phyloP scores from a whole-genome alignment of 2,113 vertebrate genomes.

The Thryonomys swinderianus region DNA sequence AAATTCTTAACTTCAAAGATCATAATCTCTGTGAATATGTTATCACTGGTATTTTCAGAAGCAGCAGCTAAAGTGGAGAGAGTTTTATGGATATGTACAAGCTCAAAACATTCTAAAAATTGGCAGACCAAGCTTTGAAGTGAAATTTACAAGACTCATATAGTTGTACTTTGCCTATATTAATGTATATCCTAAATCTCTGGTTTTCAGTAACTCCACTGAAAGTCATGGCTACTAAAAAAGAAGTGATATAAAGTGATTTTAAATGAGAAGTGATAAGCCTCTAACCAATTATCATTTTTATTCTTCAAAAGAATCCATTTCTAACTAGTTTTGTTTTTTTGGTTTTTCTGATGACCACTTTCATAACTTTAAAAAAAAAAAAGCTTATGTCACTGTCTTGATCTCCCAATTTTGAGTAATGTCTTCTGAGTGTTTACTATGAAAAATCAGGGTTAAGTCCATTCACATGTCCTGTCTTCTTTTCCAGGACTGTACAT shows the following conservation, averaged over 20 bases:
- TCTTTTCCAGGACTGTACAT: not conserved
- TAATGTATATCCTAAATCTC: not conserved
- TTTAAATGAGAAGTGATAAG: not conserved
- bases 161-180: not conserved
- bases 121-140: not conserved
- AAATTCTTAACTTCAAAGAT: not conserved
- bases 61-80: not conserved
- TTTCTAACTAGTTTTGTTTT: not conserved
- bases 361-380: not conserved
- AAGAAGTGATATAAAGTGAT: not conserved
- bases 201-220: not conserved
- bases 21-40: not conserved
- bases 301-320: not conserved
- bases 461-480: not conserved
- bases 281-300: not conserved
- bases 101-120: not conserved
- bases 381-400: not conserved
- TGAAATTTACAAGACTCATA: not conserved
- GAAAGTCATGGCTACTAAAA: not conserved
- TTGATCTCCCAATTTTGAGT: not conserved
- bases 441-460: not conserved
- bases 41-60: constrained; percentile 21
- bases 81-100: not conserved
- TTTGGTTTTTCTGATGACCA: not conserved
- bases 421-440: not conserved